Conservation (phyloP, 2,113 vertebrate genomes). For the Alces alces region DNA sequence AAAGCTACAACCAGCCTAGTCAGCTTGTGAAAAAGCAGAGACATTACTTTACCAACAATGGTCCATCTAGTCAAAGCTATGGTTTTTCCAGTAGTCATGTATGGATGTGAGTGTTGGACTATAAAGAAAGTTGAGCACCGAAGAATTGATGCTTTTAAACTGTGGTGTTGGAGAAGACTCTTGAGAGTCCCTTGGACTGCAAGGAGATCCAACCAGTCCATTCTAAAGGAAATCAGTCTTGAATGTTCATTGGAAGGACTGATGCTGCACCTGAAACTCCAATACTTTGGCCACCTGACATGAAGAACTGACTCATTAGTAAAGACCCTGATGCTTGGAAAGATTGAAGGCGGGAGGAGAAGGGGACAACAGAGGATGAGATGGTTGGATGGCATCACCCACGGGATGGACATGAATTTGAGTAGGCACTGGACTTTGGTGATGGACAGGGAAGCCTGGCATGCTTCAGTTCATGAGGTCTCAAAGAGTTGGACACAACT, state of each 20-base stretch:
- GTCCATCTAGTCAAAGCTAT: background rate
- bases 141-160: background rate
- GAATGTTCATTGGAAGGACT: background rate
- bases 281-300: background rate
- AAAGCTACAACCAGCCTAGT: background rate
- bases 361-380: background rate
- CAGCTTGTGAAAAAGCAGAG: background rate
- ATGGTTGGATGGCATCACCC: background rate
- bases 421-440: background rate
- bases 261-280: background rate
- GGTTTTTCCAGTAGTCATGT: background rate
- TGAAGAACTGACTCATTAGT: background rate
- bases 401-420: rapidly evolving
- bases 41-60: background rate
- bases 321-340: background rate
- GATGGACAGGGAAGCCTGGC: background rate
- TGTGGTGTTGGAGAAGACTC: background rate
- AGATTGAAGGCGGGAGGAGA: background rate
- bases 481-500: background rate
- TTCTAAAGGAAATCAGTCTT: background rate
- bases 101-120: background rate
- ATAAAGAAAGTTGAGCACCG: background rate
- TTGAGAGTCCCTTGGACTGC: background rate
- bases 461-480: background rate
- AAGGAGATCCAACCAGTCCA: background rate